Conservation (phyloP, 1,140 invertebrate species). For the Drosophila malerkotliana region DNA sequence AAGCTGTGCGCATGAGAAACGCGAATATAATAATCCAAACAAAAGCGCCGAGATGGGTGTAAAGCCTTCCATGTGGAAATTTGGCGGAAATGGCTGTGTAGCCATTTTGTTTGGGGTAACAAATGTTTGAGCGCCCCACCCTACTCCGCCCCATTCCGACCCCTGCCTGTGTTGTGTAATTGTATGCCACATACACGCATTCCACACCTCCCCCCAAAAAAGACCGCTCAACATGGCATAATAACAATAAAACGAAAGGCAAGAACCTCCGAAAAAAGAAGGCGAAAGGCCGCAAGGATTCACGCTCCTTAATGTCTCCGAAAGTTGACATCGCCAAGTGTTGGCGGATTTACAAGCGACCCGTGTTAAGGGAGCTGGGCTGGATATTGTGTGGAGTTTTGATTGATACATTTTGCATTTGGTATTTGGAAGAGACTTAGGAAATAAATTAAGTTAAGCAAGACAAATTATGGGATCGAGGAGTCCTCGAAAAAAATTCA, state of each 20-base stretch:
- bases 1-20: conserved; percentile 74
- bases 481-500: conserved; percentile 7
- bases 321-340: conserved; percentile 77
- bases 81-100: conserved; percentile 64
- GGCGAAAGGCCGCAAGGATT: conserved; percentile 47
- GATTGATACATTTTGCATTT: conserved; percentile 73
- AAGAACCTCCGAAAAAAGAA: conserved; percentile 5
- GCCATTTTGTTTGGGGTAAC: conserved; percentile 72
- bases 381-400: conserved; percentile 63
- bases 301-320: conserved; percentile 69
- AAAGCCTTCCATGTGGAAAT: conserved; percentile 69
- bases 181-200: conserved; percentile 50
- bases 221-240: conserved; percentile 50
- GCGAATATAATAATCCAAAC: conserved; percentile 78
- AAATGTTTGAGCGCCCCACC: conserved; percentile 52
- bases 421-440: conserved; percentile 57
- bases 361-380: background rate
- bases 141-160: conserved; percentile 13
- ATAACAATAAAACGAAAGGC: conserved; percentile 66
- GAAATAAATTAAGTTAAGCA: conserved; percentile 47
- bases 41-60: conserved; percentile 47
- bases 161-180: conserved; percentile 51
- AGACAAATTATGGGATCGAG: conserved; percentile 56
- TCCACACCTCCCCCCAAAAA: conserved; percentile 4
- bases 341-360: conserved; percentile 70